A percentile compares a stretch with the other conserved stretches of the same genome.
Evolutionary conservation across 2,113 vertebrate species (phyloP).

Genomic region (Serinus canaria): DNA sequence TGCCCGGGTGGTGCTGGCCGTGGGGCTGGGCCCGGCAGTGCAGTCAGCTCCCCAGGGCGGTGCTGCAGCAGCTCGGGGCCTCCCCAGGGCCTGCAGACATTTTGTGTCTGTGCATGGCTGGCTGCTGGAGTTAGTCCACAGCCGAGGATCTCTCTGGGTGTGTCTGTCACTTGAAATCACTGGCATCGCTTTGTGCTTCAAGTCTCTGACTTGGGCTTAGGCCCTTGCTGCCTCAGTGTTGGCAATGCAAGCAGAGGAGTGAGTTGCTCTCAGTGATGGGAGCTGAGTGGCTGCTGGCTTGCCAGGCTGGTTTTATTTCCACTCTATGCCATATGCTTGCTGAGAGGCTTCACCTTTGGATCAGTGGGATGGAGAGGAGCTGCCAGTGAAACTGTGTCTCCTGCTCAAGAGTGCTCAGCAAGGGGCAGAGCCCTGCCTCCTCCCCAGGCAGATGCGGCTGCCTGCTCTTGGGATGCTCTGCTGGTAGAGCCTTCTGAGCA

Average conservation of each 20-base stretch:
- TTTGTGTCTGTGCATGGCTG: not conserved
- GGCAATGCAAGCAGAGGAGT: fast-evolving
- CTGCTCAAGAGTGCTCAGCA: fast-evolving
- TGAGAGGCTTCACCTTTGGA: not conserved
- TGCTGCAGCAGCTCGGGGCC: not conserved
- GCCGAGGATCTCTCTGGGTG: not conserved
- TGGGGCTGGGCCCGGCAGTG: fast-evolving
- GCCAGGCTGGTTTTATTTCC: not conserved
- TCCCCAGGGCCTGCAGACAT: not conserved
- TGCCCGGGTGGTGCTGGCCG: fast-evolving
- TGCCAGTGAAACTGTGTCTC: not conserved
- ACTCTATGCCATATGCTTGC: fast-evolving
- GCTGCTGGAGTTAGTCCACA: not conserved
- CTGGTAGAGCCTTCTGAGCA: not conserved
- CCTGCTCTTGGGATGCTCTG: not conserved
- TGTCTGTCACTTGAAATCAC: constrained; percentile 13
- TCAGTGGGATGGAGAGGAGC: not conserved
- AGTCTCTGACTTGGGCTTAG: not conserved
- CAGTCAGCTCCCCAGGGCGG: not conserved
- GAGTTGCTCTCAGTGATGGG: not conserved
- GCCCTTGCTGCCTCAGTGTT: not conserved
- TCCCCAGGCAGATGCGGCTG: not conserved
- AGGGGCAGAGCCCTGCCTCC: not conserved
- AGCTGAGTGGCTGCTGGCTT: not conserved
- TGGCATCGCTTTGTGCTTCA: not conserved